Evolutionary conservation across 2,797 vertebrate species (phyloP).

Genomic region (Sebastes vulpes): DNA sequence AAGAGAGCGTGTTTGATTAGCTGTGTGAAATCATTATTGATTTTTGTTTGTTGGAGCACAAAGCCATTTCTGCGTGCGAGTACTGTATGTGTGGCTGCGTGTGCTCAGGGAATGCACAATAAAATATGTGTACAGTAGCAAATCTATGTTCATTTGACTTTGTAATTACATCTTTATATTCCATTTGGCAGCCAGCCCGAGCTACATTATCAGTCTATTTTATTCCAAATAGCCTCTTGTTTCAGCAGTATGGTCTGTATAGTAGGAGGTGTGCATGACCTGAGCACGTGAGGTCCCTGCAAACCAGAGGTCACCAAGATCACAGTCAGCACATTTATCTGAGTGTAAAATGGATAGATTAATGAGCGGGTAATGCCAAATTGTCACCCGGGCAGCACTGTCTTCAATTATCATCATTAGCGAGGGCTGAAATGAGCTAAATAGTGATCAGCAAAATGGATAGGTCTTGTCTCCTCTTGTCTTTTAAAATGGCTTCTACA

Average conservation of each 20-base stretch:
- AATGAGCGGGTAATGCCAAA: conserved; percentile 46
- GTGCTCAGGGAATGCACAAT: conserved; percentile 14
- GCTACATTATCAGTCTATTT: conserved; percentile 29
- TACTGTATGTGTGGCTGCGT: not conserved
- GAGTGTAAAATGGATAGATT: conserved; percentile 49
- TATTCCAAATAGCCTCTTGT: not conserved
- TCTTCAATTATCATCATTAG: conserved; percentile 55
- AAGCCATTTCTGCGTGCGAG: conserved; percentile 2
- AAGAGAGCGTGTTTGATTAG: conserved; percentile 65
- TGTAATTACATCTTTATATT: conserved; percentile 64
- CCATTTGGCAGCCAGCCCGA: conserved; percentile 45
- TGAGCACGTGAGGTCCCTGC: conserved; percentile 23
- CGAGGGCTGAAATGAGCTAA: conserved; percentile 22
- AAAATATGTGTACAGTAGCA: conserved; percentile 53
- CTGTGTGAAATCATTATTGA: conserved; percentile 58
- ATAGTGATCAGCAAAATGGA: conserved; percentile 33
- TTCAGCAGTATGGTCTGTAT: not conserved
- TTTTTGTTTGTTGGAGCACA: conserved; percentile 48
- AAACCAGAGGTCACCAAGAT: conserved; percentile 41
- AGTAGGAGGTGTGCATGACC: conserved; percentile 6
- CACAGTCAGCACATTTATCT: conserved; percentile 56
- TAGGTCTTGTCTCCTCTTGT: conserved; percentile 17
- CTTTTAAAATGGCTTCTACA: conserved; percentile 6
- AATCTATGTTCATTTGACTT: conserved; percentile 59
- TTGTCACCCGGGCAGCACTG: conserved; percentile 15